phyloP scores from a whole-genome alignment of 2,888 invertebrate genomes.

The Balanococcus diminutus region DNA sequence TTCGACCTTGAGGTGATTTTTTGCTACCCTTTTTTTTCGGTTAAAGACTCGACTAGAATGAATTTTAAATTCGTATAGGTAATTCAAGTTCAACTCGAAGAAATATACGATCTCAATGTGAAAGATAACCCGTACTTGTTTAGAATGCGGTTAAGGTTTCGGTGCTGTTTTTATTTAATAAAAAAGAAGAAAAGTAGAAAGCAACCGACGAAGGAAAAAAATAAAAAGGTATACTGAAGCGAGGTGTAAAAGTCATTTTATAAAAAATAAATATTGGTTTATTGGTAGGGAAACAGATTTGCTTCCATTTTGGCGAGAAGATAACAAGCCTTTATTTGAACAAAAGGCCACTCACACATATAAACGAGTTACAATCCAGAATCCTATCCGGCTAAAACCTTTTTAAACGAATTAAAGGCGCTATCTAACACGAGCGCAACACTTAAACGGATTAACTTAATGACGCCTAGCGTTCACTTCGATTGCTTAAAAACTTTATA shows the following conservation, averaged over 20 bases:
- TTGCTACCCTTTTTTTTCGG: not conserved
- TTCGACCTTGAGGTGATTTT: not conserved
- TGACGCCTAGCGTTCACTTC: conserved; percentile 23
- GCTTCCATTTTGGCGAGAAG: conserved; percentile 12
- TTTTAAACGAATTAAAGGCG: conserved; percentile 39
- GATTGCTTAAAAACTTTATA: conserved; percentile 23
- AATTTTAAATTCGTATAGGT: not conserved
- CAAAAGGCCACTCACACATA: conserved; percentile 25
- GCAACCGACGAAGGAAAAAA: not conserved
- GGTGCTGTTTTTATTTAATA: not conserved
- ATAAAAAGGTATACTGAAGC: not conserved
- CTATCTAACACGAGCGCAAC: conserved; percentile 23
- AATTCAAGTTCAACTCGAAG: not conserved
- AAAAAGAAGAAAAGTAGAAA: not conserved
- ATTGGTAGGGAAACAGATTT: conserved; percentile 9
- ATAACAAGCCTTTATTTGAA: conserved; percentile 31
- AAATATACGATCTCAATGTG: not conserved
- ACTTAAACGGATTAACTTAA: conserved; percentile 38
- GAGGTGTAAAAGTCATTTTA: conserved; percentile 31
- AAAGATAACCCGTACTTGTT: not conserved
- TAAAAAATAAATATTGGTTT: conserved; percentile 31
- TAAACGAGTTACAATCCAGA: conserved; percentile 23
- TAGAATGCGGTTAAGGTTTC: not conserved
- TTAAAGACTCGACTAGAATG: not conserved
- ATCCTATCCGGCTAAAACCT: conserved; percentile 33